Percentiles rank a stretch among this genome's conserved stretches.
These are phyloP conservation scores for Catagonus wagneri DNA, from an alignment of 2,113 vertebrate species.

Conservation along the genomic window DNA sequence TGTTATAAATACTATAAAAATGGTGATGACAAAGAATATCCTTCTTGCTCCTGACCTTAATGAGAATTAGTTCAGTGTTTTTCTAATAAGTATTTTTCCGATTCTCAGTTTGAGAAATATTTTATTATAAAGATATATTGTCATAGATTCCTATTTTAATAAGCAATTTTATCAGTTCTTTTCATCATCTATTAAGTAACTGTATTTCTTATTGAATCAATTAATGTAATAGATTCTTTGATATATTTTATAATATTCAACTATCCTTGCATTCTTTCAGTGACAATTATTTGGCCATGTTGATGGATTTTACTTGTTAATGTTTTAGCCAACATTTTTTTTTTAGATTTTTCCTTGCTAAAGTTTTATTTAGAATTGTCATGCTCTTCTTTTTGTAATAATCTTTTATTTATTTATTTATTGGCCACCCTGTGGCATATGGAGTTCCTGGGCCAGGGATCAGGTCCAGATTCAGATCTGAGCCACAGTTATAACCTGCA, in stretches of 20 bases:
- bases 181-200: background rate
- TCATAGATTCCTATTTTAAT: background rate
- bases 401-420: too few species aligned
- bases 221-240: background rate
- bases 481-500: too few species aligned
- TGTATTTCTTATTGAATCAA: slow-evolving; percentile 17
- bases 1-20: background rate
- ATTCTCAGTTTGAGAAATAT: background rate
- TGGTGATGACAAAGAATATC: background rate
- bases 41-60: background rate
- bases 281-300: background rate
- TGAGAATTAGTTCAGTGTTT: background rate
- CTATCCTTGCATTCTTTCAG: background rate
- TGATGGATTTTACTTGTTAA: background rate
- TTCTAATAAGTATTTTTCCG: slow-evolving; percentile 5
- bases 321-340: background rate
- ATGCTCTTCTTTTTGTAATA: background rate
- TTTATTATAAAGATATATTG: slow-evolving; percentile 36
- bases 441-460: too few species aligned
- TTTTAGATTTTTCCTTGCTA: background rate
- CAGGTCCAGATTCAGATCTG: too few species aligned
- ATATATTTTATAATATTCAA: background rate
- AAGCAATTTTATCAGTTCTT: background rate
- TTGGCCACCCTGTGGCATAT: too few species aligned
- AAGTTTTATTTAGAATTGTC: background rate